phyloP scores from a whole-genome alignment of 2,797 vertebrate species.

The Gymnoscopelus braueri region DNA sequence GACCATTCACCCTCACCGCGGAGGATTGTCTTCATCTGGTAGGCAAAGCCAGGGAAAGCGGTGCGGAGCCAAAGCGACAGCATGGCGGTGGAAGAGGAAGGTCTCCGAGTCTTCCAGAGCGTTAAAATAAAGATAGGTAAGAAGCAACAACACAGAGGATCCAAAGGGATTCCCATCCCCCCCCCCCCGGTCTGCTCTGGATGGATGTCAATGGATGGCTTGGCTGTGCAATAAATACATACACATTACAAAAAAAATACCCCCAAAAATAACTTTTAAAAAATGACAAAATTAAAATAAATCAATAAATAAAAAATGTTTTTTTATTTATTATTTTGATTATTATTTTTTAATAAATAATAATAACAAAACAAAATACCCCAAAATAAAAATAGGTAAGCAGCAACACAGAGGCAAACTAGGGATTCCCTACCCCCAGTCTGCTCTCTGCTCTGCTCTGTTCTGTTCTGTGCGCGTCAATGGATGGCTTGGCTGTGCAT shows the following conservation, averaged over 20 bases:
- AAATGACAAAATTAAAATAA: no score
- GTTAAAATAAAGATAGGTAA: slow-evolving; percentile 98
- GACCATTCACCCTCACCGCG: slow-evolving; percentile 59
- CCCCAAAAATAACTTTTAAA: no score
- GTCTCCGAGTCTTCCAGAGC: slow-evolving; percentile 96
- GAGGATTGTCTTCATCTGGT: slow-evolving; percentile 61
- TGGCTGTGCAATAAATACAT: slow-evolving; percentile 2
- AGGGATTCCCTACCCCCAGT: no score
- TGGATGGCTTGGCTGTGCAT: slow-evolving; percentile 52
- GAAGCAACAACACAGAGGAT: slow-evolving; percentile 17
- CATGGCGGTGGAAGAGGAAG: slow-evolving; percentile 98
- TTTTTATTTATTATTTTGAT: no score
- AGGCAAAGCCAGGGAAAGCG: slow-evolving; percentile 35
- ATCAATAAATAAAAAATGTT: no score
- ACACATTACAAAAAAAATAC: no score
- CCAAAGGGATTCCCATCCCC: slow-evolving; percentile 39
- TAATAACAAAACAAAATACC: no score
- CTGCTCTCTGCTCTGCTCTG: no score
- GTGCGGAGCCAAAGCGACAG: slow-evolving; percentile 70
- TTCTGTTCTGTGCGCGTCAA: slow-evolving; percentile 16
- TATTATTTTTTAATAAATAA: no score
- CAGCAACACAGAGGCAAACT: no score
- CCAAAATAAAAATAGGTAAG: no score
- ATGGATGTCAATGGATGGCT: slow-evolving; percentile 61
- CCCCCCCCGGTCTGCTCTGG: slow-evolving; percentile 9